Evolutionary conservation across 2,113 vertebrate genomes (phyloP), one percentile per base, ranked within the genome.

Genomic region (Chionodraco myersi): DNA sequence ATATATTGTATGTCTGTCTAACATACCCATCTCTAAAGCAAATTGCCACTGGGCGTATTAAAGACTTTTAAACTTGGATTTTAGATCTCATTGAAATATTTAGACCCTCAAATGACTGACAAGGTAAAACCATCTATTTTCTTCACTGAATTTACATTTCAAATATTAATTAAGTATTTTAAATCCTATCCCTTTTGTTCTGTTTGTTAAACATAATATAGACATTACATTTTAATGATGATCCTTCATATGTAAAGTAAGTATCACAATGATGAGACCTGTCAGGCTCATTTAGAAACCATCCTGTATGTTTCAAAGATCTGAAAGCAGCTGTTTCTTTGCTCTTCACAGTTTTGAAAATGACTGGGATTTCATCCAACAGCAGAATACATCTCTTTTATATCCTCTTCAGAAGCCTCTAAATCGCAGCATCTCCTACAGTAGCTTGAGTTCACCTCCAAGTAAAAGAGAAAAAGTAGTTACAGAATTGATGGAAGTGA

Each of bases 331-430:
- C 21, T 53, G 10, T 34, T 60, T 57, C 23, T 58, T 2, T 26
- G 11, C 44, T 30, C 48, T 21, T 45, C 0, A 30, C 30, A 30
- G 30, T 30, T 59, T 53, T 10, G 7, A 12, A 49, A 30, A 14
- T 74, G 6, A 44, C 51, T 34, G 21, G 16, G 48, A 47, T 62
- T 51, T 30, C 12, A 70, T 64, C 62, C 53, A 79, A 34, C 14
- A 49, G 45, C 18, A 62, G 23, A 8, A 16, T 62, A 6, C 3
- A 56, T 3, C n/a, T 72, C 12, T 23, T 79, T 53, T 3, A 54
- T 16, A 44, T 56, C 36, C 14, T 73, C 14, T 14, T 54, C 13
- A 34, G 41, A 36, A 65, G 23, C 14, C 47, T 2, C 11, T 69
- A 0, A 47, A 13, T 15, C 23, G 7, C 16, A 36, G 18, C 18